These are phyloP conservation scores for Stenodema calcarata DNA, from an alignment of 2,888 invertebrate species.

Conservation along the genomic window DNA sequence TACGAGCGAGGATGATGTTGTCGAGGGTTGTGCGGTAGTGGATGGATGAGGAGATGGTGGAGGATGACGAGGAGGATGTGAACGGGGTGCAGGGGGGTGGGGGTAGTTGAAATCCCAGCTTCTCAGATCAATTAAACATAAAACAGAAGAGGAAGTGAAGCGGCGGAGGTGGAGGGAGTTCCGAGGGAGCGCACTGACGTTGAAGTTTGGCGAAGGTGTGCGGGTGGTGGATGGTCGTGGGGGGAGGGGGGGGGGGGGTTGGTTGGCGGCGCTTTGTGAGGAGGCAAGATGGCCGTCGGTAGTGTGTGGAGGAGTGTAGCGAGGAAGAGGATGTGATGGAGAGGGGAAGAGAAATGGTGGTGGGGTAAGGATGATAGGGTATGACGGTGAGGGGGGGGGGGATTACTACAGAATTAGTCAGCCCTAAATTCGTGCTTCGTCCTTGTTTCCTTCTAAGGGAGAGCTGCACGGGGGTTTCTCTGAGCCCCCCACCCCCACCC, in stretches of 20 bases:
- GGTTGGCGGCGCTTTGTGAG: constrained; percentile 40
- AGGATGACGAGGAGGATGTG: not conserved
- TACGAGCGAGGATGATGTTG: too few relatives aligned
- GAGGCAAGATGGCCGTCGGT: constrained; percentile 48
- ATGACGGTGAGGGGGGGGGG: not conserved
- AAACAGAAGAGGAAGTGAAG: constrained; percentile 22
- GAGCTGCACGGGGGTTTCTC: not conserved
- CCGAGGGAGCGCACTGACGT: not conserved
- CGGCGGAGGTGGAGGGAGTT: not conserved
- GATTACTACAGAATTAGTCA: constrained; percentile 49
- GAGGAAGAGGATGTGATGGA: too few relatives aligned
- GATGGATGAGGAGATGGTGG: not conserved
- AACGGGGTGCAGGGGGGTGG: not conserved
- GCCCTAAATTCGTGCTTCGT: constrained; percentile 42
- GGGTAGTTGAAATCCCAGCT: constrained; percentile 38
- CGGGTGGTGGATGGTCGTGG: not conserved
- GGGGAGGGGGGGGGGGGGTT: not conserved
- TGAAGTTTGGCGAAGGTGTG: too few relatives aligned
- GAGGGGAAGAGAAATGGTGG: not conserved
- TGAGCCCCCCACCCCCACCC: not conserved
- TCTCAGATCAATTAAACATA: constrained; percentile 51
- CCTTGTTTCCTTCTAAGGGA: constrained; percentile 32
- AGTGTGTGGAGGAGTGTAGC: not conserved
- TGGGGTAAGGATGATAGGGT: not conserved
- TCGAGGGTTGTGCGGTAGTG: too few relatives aligned